phyloP scores from a whole-genome alignment of 1,140 invertebrate species.

The Alviniconcha marisindica region DNA sequence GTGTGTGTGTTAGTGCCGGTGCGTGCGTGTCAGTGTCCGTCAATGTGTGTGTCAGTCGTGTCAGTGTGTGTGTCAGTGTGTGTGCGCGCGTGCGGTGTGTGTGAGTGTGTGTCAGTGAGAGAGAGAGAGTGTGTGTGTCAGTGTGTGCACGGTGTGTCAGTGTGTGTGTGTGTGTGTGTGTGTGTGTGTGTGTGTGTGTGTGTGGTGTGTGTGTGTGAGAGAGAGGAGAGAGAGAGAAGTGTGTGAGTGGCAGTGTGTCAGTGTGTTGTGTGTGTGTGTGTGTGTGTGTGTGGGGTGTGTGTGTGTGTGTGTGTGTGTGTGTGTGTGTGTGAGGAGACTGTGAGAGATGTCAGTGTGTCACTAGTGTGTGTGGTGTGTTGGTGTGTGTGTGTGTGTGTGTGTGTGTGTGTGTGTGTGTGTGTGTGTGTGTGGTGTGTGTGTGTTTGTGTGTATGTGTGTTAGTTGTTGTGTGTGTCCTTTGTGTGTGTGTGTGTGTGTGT shows the following conservation, averaged over 20 bases:
- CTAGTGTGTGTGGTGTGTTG: no score
- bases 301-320: not conserved
- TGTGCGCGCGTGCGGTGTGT: not conserved
- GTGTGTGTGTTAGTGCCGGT: not conserved
- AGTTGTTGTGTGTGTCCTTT: no score
- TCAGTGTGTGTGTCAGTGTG: not conserved
- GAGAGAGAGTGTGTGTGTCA: not conserved
- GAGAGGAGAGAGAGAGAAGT: no score
- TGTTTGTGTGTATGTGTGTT: no score
- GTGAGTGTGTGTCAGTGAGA: not conserved
- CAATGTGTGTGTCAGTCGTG: not conserved
- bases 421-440: no score
- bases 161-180: slow-evolving; percentile 24
- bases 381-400: no score
- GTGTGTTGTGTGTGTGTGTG: not conserved
- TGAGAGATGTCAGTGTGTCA: no score
- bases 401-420: no score
- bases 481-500: no score
- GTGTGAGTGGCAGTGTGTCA: no score
- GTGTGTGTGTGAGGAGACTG: not conserved
- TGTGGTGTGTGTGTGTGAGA: not conserved
- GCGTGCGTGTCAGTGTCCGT: not conserved
- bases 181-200: slow-evolving; percentile 19
- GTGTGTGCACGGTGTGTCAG: not conserved
- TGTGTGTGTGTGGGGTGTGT: not conserved